These are phyloP conservation scores for Virgularia gustaviana DNA, from an alignment of 92 coral and sea anemone species.

Conservation along the genomic window DNA sequence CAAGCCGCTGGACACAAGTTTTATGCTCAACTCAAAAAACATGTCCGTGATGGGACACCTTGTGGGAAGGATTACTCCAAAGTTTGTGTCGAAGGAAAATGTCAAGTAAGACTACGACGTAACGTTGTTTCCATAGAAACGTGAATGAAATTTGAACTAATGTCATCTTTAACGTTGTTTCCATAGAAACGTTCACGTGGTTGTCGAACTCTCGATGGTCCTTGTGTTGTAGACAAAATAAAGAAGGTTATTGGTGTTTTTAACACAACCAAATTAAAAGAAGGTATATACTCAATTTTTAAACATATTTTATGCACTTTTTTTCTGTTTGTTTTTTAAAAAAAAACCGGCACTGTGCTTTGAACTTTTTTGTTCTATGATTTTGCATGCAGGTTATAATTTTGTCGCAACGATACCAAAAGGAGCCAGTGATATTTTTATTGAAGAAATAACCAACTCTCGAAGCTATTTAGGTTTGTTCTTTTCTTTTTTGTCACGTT, in stretches of 20 bases:
- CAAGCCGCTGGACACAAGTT: constrained; percentile 91
- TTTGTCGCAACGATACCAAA: constrained; percentile 87
- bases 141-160: too few relatives aligned
- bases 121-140: too few relatives aligned
- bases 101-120: constrained; percentile 55
- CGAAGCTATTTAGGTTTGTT: constrained; percentile 84
- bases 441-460: constrained; percentile 76
- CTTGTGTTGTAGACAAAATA: constrained; percentile 17
- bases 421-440: constrained; percentile 86
- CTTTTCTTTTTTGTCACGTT: too few relatives aligned
- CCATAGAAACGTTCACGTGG: constrained; percentile 19
- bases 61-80: constrained; percentile 74
- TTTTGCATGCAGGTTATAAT: constrained; percentile 84
- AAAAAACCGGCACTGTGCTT: too few relatives aligned
- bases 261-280: constrained; percentile 6
- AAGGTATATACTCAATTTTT: neutral
- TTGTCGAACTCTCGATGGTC: constrained; percentile 17
- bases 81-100: constrained; percentile 83
- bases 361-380: neutral
- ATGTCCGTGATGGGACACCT: constrained; percentile 90
- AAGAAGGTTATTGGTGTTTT: constrained; percentile 28
- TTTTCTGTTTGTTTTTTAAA: too few relatives aligned
- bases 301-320: too few relatives aligned
- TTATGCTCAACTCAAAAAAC: constrained; percentile 68
- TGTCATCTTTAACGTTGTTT: neutral